Percentiles rank a stretch among this genome's conserved stretches.
Conservation (phyloP, 2,113 vertebrate species). For the Mirounga angustirostris region DNA sequence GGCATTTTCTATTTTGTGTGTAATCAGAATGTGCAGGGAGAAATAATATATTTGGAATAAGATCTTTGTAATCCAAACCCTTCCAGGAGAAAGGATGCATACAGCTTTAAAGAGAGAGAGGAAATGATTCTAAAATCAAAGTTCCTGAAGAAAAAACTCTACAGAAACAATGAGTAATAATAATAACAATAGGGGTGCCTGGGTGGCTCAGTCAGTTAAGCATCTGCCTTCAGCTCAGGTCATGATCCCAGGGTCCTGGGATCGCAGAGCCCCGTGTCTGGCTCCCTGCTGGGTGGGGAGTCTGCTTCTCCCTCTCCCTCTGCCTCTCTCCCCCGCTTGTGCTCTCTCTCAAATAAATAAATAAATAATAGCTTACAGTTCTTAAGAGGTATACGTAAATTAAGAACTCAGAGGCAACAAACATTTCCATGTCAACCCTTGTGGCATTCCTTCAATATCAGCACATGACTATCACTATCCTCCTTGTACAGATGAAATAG, state of each 20-base stretch:
- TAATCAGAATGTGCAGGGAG: neutral
- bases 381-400: neutral
- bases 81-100: neutral
- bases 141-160: conserved; percentile 3
- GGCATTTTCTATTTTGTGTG: conserved; percentile 25
- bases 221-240: too few relatives aligned
- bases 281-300: too few relatives aligned
- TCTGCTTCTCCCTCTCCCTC: too few relatives aligned
- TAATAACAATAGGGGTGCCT: neutral
- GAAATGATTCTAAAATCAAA: conserved; percentile 25
- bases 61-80: conserved; percentile 27
- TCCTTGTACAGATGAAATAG: neutral
- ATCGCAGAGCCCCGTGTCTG: too few relatives aligned
- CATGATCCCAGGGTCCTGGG: too few relatives aligned
- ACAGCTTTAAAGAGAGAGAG: conserved; percentile 34
- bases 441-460: neutral
- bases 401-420: neutral
- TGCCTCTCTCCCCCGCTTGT: too few relatives aligned
- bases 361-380: neutral
- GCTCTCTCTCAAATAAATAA: too few relatives aligned
- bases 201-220: too few relatives aligned
- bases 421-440: neutral
- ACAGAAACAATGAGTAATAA: neutral
- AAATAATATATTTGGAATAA: conserved; percentile 31
- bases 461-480: neutral